Percentiles rank a stretch among this genome's conserved stretches.
Conservation (phyloP, 1,140 invertebrate genomes). For the Neodiprion virginianus region DNA sequence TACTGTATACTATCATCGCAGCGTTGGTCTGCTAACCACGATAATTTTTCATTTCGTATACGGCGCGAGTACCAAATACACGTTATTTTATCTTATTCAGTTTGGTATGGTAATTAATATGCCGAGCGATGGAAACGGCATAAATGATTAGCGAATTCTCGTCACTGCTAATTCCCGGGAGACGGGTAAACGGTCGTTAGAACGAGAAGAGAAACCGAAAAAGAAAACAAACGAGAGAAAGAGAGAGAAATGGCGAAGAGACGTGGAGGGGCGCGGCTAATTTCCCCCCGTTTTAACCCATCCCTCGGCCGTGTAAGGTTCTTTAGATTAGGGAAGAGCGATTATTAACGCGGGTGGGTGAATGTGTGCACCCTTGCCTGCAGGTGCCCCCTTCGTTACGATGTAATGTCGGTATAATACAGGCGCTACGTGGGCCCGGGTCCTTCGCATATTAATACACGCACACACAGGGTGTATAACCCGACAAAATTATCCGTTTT, state of each 20-base stretch:
- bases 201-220: background rate
- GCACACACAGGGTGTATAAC: too few relatives aligned
- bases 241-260: background rate
- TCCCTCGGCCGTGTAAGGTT: background rate
- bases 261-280: background rate
- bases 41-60: too few relatives aligned
- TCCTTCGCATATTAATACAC: too few relatives aligned
- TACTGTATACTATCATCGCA: too few relatives aligned
- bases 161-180: background rate
- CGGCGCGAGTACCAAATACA: too few relatives aligned
- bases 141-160: conserved; percentile 5
- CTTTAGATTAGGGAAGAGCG: background rate
- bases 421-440: background rate
- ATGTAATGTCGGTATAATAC: background rate
- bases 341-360: background rate
- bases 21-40: too few relatives aligned
- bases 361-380: background rate
- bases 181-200: background rate
- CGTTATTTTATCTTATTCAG: too few relatives aligned
- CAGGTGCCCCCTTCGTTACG: background rate
- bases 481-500: too few relatives aligned
- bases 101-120: too few relatives aligned
- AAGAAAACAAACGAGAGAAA: background rate
- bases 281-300: conserved; percentile 4
- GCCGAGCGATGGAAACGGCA: background rate